Conservation (phyloP, 2,797 vertebrate genomes). For the Xenopus petersii region DNA sequence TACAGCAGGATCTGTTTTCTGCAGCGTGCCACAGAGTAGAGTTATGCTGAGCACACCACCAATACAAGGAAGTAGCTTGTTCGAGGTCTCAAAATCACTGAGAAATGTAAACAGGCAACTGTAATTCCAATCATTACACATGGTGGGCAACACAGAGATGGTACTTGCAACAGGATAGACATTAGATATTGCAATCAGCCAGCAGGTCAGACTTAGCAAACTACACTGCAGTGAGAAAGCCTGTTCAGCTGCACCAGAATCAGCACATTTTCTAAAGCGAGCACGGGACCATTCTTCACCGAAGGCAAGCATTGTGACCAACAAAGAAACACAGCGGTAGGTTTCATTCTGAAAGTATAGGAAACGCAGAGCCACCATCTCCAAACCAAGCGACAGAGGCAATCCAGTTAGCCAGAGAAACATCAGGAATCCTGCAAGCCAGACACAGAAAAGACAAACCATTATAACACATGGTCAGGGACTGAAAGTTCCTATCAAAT, state of each 20-base stretch:
- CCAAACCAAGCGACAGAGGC: conserved; percentile 38
- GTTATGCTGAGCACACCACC: conserved; percentile 21
- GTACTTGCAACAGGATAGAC: conserved; percentile 48
- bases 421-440: conserved; percentile 11
- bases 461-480: background rate
- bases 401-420: conserved; percentile 19
- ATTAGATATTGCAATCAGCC: conserved; percentile 50
- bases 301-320: conserved; percentile 63
- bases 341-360: conserved; percentile 70
- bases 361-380: conserved; percentile 67
- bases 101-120: conserved; percentile 14
- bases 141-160: conserved; percentile 29
- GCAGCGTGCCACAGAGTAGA: background rate
- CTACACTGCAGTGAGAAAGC: conserved; percentile 52
- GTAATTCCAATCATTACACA: conserved; percentile 7
- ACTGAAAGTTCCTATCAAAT: too few species aligned
- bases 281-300: conserved; percentile 55
- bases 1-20: too few species aligned
- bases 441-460: too few species aligned
- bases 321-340: conserved; percentile 63
- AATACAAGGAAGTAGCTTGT: conserved; percentile 20
- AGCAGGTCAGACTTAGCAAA: conserved; percentile 66
- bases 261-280: background rate
- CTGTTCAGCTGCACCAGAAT: conserved; percentile 59
- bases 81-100: background rate